Percentiles rank a stretch among this genome's conserved stretches.
phyloP scores from a whole-genome alignment of 2,797 vertebrate genomes.

The Setipinna tenuifilis region DNA sequence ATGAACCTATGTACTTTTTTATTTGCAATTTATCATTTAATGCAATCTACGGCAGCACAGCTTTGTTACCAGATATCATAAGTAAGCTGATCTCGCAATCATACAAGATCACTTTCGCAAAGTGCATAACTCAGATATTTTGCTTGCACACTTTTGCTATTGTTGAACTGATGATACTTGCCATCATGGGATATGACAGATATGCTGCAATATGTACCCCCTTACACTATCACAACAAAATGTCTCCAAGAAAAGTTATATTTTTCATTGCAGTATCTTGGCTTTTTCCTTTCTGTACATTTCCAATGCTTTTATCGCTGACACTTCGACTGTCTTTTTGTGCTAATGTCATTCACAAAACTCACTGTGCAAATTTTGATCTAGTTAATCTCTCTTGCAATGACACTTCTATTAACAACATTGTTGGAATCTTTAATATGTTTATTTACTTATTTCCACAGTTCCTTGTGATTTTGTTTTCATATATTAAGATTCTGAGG shows the following conservation, averaged over 20 bases:
- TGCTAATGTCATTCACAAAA: slow-evolving; percentile 45
- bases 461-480: slow-evolving; percentile 49
- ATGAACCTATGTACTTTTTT: slow-evolving; percentile 45
- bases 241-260: slow-evolving; percentile 43
- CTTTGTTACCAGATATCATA: slow-evolving; percentile 49
- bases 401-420: slow-evolving; percentile 42
- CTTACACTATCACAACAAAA: slow-evolving; percentile 51
- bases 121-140: slow-evolving; percentile 51
- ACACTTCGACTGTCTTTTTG: slow-evolving; percentile 51
- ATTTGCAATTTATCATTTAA: slow-evolving; percentile 49
- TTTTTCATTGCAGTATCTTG: slow-evolving; percentile 45
- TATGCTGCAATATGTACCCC: slow-evolving; percentile 57
- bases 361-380: slow-evolving; percentile 54
- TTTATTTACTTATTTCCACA: slow-evolving; percentile 38
- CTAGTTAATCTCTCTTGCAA: slow-evolving; percentile 51
- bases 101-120: slow-evolving; percentile 46
- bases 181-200: slow-evolving; percentile 58
- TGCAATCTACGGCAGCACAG: slow-evolving; percentile 52
- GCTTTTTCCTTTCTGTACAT: slow-evolving; percentile 41
- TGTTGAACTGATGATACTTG: slow-evolving; percentile 51
- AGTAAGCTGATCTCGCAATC: slow-evolving; percentile 32
- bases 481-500: slow-evolving; percentile 49
- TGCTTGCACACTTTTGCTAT: slow-evolving; percentile 52
- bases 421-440: slow-evolving; percentile 40
- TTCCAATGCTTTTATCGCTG: slow-evolving; percentile 38